Conservation (phyloP, 2,797 vertebrate genomes). For the Crenuchus spilurus region DNA sequence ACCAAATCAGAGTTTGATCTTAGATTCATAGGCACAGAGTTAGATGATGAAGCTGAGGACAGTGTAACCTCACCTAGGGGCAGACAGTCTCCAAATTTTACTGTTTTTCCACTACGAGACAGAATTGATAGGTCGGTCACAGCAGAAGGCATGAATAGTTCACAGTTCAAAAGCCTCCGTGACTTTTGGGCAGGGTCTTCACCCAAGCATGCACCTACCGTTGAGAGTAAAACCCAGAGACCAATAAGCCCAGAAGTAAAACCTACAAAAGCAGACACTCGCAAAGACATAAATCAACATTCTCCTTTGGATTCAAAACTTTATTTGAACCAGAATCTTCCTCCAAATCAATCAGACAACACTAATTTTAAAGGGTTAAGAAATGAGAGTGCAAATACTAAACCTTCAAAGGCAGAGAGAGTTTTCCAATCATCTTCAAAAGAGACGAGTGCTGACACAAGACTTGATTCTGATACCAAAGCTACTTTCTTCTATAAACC, state of each 20-base stretch:
- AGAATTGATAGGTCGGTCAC: conserved; percentile 73
- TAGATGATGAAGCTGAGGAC: conserved; percentile 58
- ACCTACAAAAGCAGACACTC: conserved; percentile 35
- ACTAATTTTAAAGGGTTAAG: conserved; percentile 41
- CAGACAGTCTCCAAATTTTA: conserved; percentile 66
- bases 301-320: conserved; percentile 53
- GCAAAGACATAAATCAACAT: conserved; percentile 57
- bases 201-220: conserved; percentile 55
- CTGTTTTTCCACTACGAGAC: conserved; percentile 77
- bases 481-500: conserved; percentile 44
- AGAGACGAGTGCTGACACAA: conserved; percentile 47
- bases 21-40: conserved; percentile 60
- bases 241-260: conserved; percentile 56
- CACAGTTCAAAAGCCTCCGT: conserved; percentile 84
- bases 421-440: conserved; percentile 53
- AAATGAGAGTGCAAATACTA: conserved; percentile 39
- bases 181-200: conserved; percentile 86
- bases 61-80: conserved; percentile 42
- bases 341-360: conserved; percentile 57
- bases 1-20: conserved; percentile 79
- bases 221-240: conserved; percentile 55
- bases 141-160: conserved; percentile 69
- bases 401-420: conserved; percentile 41
- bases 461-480: conserved; percentile 55
- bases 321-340: conserved; percentile 57